Percentiles rank a stretch among this genome's conserved stretches.
phyloP scores from a whole-genome alignment of 2,888 invertebrate species.

The Aradus depressus region DNA sequence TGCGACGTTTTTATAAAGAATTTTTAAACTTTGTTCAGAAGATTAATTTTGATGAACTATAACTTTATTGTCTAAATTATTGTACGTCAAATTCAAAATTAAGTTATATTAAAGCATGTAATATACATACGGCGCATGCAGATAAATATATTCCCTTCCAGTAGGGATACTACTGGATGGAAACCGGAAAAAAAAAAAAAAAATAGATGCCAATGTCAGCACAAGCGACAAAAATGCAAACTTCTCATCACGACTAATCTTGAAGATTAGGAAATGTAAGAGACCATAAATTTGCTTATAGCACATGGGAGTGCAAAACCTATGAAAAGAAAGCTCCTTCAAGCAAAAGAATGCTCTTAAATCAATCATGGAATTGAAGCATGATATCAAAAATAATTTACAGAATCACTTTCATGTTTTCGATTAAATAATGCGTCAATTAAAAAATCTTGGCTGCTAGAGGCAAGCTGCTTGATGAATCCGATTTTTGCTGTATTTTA shows the following conservation, averaged over 20 bases:
- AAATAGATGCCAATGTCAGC: background rate
- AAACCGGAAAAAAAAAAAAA: too few species aligned
- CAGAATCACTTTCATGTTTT: slow-evolving; percentile 2
- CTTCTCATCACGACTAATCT: slow-evolving; percentile 2
- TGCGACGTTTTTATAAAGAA: too few species aligned
- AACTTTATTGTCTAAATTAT: too few species aligned
- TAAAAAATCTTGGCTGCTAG: slow-evolving; percentile 1
- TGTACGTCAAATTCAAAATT: too few species aligned
- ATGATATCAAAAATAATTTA: slow-evolving; percentile 1
- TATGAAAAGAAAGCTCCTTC: background rate
- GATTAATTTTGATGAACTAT: too few species aligned
- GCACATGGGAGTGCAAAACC: too few species aligned
- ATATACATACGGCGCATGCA: too few species aligned
- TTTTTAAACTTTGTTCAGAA: too few species aligned
- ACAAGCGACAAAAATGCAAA: slow-evolving; percentile 6
- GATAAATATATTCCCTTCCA: too few species aligned
- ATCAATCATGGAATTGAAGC: slow-evolving; percentile 4
- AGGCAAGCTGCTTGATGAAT: slow-evolving; percentile 5
- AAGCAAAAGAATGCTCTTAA: background rate
- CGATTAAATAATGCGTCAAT: slow-evolving; percentile 8
- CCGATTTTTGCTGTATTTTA: background rate
- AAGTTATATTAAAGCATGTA: too few species aligned
- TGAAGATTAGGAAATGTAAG: slow-evolving; percentile 10
- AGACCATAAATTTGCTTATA: background rate
- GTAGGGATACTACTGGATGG: too few species aligned